phyloP scores from a whole-genome alignment of 1,140 invertebrate genomes.

The Tachypleus tridentatus region DNA sequence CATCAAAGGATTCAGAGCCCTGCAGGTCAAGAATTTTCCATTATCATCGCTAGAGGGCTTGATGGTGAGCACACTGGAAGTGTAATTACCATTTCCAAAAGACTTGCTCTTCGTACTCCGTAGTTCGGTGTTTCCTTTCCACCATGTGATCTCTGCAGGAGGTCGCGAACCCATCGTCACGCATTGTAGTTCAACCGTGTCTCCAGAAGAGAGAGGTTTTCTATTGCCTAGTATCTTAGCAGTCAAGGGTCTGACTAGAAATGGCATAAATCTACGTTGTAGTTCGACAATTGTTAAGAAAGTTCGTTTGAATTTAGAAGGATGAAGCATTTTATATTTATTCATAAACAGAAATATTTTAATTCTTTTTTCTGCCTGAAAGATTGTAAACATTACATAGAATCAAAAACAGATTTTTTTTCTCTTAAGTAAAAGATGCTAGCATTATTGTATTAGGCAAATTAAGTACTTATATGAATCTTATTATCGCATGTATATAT shows the following conservation, averaged over 20 bases:
- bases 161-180: constrained; percentile 71
- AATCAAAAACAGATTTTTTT: no score
- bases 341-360: no score
- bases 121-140: constrained; percentile 18
- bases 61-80: constrained; percentile 17
- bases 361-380: no score
- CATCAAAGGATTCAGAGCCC: constrained; percentile 56
- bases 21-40: constrained; percentile 66
- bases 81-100: constrained; percentile 18
- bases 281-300: no score
- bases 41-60: constrained; percentile 59
- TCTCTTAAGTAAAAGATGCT: no score
- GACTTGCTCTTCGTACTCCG: constrained; percentile 17
- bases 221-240: constrained; percentile 62
- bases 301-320: no score
- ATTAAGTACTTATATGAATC: no score
- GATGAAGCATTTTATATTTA: no score
- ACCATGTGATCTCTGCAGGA: constrained; percentile 75
- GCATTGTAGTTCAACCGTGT: constrained; percentile 68
- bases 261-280: constrained; percentile 21
- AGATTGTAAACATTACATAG: no score
- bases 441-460: no score
- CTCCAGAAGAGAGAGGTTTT: constrained; percentile 65
- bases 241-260: constrained; percentile 65
- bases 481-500: no score